Conservation (phyloP, 2,113 vertebrate genomes). For the Rhadina sibilatrix region DNA sequence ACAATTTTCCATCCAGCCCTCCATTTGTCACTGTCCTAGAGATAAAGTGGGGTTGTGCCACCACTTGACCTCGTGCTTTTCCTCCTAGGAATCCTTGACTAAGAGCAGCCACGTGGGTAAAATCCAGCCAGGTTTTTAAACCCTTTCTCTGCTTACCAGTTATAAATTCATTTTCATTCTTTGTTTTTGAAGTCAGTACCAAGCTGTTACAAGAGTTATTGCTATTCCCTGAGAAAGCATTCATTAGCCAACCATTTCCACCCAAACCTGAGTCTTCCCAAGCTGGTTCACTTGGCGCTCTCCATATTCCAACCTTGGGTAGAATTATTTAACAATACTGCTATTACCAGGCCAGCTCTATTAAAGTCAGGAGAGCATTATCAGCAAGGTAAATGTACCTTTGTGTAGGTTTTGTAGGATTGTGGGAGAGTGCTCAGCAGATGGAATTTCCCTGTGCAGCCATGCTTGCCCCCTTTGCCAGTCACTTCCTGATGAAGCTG, state of each 20-base stretch:
- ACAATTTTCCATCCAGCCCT: neutral
- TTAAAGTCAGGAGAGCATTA: neutral
- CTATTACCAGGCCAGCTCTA: neutral
- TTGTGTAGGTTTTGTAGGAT: neutral
- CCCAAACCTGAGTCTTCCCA: neutral
- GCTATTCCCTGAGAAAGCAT: neutral
- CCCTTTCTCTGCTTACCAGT: neutral
- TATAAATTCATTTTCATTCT: neutral
- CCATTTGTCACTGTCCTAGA: neutral
- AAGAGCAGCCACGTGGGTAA: neutral
- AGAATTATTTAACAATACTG: neutral
- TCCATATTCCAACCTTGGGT: neutral
- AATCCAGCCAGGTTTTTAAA: neutral
- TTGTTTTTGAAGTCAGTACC: neutral
- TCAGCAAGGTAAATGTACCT: neutral
- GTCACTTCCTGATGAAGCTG: neutral
- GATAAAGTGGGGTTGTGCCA: neutral
- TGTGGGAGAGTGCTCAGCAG: neutral
- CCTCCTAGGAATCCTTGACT: neutral
- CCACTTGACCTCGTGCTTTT: neutral
- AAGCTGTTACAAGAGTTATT: neutral
- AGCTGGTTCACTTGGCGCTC: neutral
- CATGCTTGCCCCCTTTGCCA: accelerated
- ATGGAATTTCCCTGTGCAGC: neutral
- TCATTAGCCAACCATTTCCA: neutral